phyloP scores from a whole-genome alignment of 1,140 invertebrate species.

The Hylaeus volcanicus region DNA sequence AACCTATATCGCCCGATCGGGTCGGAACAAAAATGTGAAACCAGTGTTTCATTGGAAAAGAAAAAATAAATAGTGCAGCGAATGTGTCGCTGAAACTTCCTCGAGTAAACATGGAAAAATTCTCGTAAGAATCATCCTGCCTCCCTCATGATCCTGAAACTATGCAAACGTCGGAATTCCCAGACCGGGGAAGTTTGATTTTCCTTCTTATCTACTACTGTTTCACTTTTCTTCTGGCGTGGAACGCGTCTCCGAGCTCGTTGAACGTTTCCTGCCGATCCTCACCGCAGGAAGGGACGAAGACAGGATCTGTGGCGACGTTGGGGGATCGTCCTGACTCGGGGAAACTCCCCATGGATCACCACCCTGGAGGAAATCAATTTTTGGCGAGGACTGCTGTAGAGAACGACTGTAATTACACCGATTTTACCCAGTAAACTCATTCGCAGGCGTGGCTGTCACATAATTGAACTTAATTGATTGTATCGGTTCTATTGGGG shows the following conservation, averaged over 20 bases:
- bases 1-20: background rate
- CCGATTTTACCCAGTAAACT: constrained; percentile 42
- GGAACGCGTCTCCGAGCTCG: background rate
- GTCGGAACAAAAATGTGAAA: background rate
- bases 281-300: background rate
- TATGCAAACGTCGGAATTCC: constrained; percentile 8
- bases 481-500: constrained; percentile 47
- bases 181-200: background rate
- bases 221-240: background rate
- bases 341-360: constrained; percentile 16
- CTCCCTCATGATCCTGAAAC: background rate
- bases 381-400: constrained; percentile 29
- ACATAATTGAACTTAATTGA: constrained; percentile 58
- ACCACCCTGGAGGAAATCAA: constrained; percentile 34
- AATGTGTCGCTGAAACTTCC: background rate
- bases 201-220: constrained; percentile 9
- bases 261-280: background rate
- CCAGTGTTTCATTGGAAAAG: background rate
- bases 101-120: background rate
- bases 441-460: constrained; percentile 30
- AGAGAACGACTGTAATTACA: constrained; percentile 50
- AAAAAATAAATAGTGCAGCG: background rate
- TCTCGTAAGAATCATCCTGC: background rate
- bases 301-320: background rate
- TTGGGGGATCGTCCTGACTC: background rate